These are phyloP conservation scores for Kryptolebias marmoratus DNA, from an alignment of 2,113 vertebrate species.

Conservation along the genomic window DNA sequence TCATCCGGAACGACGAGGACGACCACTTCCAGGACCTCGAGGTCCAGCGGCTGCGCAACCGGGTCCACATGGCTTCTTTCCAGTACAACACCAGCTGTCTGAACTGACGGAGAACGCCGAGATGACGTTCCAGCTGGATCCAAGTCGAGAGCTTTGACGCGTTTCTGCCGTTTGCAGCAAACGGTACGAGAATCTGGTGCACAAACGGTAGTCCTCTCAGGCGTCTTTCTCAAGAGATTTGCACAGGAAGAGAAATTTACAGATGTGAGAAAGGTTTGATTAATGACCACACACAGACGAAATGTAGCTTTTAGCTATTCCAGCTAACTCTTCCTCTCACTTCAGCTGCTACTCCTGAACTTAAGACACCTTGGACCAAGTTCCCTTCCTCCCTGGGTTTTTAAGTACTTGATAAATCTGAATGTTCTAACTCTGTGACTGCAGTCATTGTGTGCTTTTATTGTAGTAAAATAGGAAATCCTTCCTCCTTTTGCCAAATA, in stretches of 20 bases:
- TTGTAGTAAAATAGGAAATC: conserved; percentile 36
- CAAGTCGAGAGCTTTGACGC: neutral
- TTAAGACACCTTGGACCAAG: conserved; percentile 51
- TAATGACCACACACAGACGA: conserved; percentile 37
- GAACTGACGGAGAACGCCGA: conserved; percentile 54
- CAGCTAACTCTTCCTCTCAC: conserved; percentile 52
- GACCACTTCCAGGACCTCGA: conserved; percentile 89
- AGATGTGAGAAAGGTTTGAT: conserved; percentile 12
- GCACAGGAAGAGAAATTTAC: conserved; percentile 47
- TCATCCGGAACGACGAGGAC: conserved; percentile 87
- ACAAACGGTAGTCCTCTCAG: conserved; percentile 15
- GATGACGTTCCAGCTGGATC: neutral
- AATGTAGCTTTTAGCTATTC: conserved; percentile 50
- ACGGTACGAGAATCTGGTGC: conserved; percentile 19
- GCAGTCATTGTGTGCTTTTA: conserved; percentile 29
- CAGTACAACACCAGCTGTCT: conserved; percentile 84
- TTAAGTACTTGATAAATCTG: conserved; percentile 47
- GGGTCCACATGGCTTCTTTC: conserved; percentile 89
- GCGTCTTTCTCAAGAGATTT: conserved; percentile 36
- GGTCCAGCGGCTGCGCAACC: conserved; percentile 84
- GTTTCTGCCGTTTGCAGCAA: conserved; percentile 7
- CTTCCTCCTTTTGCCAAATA: conserved; percentile 61
- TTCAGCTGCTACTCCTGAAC: conserved; percentile 65
- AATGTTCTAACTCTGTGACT: conserved; percentile 45
- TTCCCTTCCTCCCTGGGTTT: conserved; percentile 47